phyloP scores from a whole-genome alignment of 1,140 invertebrate species.

The Bombus turneri region DNA sequence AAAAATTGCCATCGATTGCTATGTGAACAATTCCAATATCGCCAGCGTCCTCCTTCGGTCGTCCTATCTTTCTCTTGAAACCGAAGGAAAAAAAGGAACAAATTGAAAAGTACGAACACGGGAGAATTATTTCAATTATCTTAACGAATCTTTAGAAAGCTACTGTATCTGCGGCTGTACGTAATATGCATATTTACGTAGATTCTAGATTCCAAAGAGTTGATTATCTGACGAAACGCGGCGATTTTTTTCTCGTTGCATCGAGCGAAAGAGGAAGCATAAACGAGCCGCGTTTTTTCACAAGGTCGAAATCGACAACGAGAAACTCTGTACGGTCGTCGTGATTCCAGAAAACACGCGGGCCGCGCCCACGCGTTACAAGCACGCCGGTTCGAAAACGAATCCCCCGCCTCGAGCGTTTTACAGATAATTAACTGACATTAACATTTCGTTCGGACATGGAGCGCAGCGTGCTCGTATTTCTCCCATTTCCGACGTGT shows the following conservation, averaged over 20 bases:
- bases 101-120: background rate
- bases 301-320: slow-evolving; percentile 16
- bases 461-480: slow-evolving; percentile 63
- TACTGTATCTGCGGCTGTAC: background rate
- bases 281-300: slow-evolving; percentile 39
- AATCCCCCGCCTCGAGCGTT: slow-evolving; percentile 61
- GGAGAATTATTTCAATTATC: background rate
- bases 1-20: background rate
- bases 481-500: slow-evolving; percentile 46
- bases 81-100: background rate
- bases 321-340: slow-evolving; percentile 11
- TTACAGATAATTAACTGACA: slow-evolving; percentile 77
- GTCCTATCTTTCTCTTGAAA: background rate
- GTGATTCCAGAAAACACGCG: slow-evolving; percentile 51
- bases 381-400: slow-evolving; percentile 52
- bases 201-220: background rate
- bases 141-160: background rate
- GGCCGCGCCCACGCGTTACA: slow-evolving; percentile 59
- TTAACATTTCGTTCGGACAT: slow-evolving; percentile 71
- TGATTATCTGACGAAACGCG: background rate
- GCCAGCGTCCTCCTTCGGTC: background rate
- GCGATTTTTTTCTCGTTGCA: background rate
- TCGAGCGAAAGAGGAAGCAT: background rate
- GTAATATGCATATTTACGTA: background rate
- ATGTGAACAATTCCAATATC: slow-evolving; percentile 24